Evolutionary conservation across 2,797 vertebrate genomes (phyloP).

Genomic region (Tenualosa ilisha): DNA sequence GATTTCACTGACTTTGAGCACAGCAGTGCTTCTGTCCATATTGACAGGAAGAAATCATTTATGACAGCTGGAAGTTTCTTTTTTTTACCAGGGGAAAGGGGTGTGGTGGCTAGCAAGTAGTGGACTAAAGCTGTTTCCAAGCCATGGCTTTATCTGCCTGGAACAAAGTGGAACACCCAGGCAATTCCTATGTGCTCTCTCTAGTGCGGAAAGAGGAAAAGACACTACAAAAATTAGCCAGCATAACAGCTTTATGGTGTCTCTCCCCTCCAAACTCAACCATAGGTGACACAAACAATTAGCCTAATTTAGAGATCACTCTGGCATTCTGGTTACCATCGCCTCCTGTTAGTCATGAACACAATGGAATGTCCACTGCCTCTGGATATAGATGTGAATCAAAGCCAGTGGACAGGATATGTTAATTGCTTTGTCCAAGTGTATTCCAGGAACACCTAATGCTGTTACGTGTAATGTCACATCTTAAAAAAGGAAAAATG

Average conservation of each 20-base stretch:
- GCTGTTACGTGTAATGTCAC: conserved; percentile 18
- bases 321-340: neutral
- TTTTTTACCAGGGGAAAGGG: neutral
- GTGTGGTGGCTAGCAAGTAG: neutral
- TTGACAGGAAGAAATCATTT: neutral
- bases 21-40: neutral
- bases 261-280: neutral
- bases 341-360: neutral
- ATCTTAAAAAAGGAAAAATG: conserved; percentile 19
- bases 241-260: neutral
- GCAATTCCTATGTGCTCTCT: neutral
- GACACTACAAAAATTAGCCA: neutral
- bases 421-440: conserved; percentile 10
- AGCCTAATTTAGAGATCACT: neutral
- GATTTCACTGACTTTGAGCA: neutral
- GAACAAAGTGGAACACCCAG: neutral
- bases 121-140: neutral
- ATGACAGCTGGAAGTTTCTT: neutral
- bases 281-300: neutral
- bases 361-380: neutral
- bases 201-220: neutral
- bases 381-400: neutral
- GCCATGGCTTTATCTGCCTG: neutral
- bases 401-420: neutral
- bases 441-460: conserved; percentile 22